These are phyloP conservation scores for Austrofundulus limnaeus DNA, from an alignment of 2,113 vertebrate species.

Conservation along the genomic window DNA sequence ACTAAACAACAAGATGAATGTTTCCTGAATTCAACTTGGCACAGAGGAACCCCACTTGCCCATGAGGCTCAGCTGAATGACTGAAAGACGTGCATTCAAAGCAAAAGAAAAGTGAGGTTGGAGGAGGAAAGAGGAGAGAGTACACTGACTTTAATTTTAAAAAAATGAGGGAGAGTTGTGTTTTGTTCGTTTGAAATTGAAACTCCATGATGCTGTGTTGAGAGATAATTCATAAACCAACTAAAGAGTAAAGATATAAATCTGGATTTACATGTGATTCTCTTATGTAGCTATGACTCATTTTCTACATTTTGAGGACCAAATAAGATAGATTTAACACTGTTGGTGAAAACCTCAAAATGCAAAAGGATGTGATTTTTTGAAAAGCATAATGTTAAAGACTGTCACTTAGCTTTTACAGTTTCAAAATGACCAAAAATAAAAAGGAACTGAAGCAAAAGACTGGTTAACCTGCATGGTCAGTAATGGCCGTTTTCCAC, in stretches of 20 bases:
- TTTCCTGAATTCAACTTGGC: constrained; percentile 65
- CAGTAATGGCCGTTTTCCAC: too few relatives aligned
- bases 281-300: too few relatives aligned
- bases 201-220: not conserved
- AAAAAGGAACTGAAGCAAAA: not conserved
- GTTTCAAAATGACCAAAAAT: not conserved
- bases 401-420: not conserved
- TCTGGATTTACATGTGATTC: too few relatives aligned
- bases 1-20: constrained; percentile 73
- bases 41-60: constrained; percentile 37
- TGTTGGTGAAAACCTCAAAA: not conserved
- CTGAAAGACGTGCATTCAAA: constrained; percentile 28
- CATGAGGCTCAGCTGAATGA: constrained; percentile 22
- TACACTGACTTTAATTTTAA: constrained; percentile 3
- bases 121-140: constrained; percentile 12
- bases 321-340: not conserved
- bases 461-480: too few relatives aligned
- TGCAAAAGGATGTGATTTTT: too few relatives aligned
- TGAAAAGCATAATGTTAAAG: not conserved
- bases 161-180: not conserved
- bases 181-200: constrained; percentile 14
- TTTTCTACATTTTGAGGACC: not conserved
- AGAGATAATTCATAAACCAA: not conserved
- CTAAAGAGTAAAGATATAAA: too few relatives aligned
- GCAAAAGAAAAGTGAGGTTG: constrained; percentile 6